Conservation (phyloP, 2,797 vertebrate genomes). For the Enteromius treurensis region DNA sequence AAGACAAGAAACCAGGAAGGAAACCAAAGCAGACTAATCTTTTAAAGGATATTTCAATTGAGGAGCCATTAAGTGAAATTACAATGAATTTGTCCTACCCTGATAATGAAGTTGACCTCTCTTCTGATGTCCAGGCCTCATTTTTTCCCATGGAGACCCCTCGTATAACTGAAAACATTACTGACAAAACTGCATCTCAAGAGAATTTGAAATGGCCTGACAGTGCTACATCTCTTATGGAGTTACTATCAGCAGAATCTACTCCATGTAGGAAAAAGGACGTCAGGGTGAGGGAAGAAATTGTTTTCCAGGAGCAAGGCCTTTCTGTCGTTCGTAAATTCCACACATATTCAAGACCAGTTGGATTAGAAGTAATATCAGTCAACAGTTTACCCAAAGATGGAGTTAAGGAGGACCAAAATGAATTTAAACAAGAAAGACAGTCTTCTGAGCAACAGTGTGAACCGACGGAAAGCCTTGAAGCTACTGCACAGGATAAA, state of each 20-base stretch:
- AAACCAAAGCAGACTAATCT: slow-evolving; percentile 66
- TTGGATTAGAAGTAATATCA: slow-evolving; percentile 48
- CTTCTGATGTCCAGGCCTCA: slow-evolving; percentile 63
- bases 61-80: slow-evolving; percentile 63
- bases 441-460: neutral
- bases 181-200: slow-evolving; percentile 34
- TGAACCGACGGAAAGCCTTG: slow-evolving; percentile 1
- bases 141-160: slow-evolving; percentile 61
- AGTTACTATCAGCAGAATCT: slow-evolving; percentile 33
- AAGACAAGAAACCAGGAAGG: slow-evolving; percentile 66
- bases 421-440: slow-evolving; percentile 33
- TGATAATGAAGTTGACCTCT: slow-evolving; percentile 74
- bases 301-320: slow-evolving; percentile 38
- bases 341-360: slow-evolving; percentile 60
- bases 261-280: slow-evolving; percentile 26
- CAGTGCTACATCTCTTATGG: neutral
- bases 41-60: slow-evolving; percentile 42
- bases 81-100: slow-evolving; percentile 78
- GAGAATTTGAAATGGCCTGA: slow-evolving; percentile 29
- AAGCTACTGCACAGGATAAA: slow-evolving; percentile 5
- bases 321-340: slow-evolving; percentile 46
- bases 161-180: slow-evolving; percentile 58
- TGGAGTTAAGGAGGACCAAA: neutral
- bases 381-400: neutral
- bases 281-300: slow-evolving; percentile 19